A percentile compares a stretch with the other conserved stretches of the same genome.
phyloP scores from a whole-genome alignment of 2,113 vertebrate species.

The Corapipo altera region DNA sequence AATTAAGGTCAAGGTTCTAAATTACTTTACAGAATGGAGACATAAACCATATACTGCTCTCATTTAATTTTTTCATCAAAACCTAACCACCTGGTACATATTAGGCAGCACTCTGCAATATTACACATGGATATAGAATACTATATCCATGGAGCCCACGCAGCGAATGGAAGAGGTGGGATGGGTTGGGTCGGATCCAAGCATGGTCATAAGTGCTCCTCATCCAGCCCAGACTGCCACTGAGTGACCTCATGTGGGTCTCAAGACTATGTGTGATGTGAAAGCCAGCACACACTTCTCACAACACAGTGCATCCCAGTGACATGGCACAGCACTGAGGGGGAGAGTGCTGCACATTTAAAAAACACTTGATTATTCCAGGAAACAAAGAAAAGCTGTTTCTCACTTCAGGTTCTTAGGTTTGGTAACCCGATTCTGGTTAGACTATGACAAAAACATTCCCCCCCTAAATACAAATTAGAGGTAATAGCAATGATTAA shows the following conservation, averaged over 20 bases:
- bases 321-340: not conserved
- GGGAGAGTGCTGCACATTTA: not conserved
- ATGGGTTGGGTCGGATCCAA: not conserved
- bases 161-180: not conserved
- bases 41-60: not conserved
- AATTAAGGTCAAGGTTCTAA: not conserved
- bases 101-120: slow-evolving; percentile 2
- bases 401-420: not conserved
- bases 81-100: slow-evolving; percentile 33
- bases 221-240: not conserved
- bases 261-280: not conserved
- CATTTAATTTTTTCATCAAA: slow-evolving; percentile 29
- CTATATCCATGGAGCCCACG: not conserved
- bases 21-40: slow-evolving; percentile 16
- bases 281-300: not conserved
- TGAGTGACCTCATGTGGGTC: not conserved
- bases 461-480: not conserved
- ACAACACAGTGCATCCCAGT: fast-evolving
- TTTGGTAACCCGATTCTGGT: not conserved
- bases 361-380: not conserved
- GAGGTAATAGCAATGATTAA: slow-evolving; percentile 11
- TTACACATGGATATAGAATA: not conserved
- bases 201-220: not conserved
- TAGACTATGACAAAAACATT: not conserved
- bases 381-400: not conserved